phyloP scores from a whole-genome alignment of 2,888 invertebrate genomes.

The Aspidiotus rigidus region DNA sequence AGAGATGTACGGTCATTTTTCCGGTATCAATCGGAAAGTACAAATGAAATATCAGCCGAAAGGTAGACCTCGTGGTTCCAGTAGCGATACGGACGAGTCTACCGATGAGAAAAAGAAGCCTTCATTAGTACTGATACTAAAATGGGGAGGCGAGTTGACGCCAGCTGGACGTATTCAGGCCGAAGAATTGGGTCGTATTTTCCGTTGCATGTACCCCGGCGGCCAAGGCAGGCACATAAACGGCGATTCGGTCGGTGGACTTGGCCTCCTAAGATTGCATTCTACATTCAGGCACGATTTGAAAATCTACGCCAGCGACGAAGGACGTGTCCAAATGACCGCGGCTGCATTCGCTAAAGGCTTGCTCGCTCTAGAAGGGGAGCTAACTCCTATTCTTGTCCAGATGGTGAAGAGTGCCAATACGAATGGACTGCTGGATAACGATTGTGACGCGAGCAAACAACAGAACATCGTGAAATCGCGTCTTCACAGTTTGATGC shows the following conservation, averaged over 20 bases:
- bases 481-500: constrained; percentile 85
- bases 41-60: constrained; percentile 98
- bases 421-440: constrained; percentile 94
- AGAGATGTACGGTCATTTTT: constrained; percentile 99
- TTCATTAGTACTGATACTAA: constrained; percentile 88
- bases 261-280: constrained; percentile 88
- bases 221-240: constrained; percentile 74
- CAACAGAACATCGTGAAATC: constrained; percentile 94
- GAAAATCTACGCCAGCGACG: constrained; percentile 99
- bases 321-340: constrained; percentile 99
- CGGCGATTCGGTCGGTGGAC: constrained; percentile 71
- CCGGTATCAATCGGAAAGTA: constrained; percentile 98
- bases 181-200: constrained; percentile 93
- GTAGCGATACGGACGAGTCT: constrained; percentile 55
- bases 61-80: constrained; percentile 74
- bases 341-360: constrained; percentile 99
- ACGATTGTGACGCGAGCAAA: constrained; percentile 94
- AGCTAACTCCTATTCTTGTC: constrained; percentile 94
- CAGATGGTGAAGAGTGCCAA: constrained; percentile 99
- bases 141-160: constrained; percentile 99
- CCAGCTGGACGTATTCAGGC: constrained; percentile 96
- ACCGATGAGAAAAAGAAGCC: constrained; percentile 80
- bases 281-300: constrained; percentile 98
- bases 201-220: constrained; percentile 98
- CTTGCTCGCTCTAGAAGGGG: constrained; percentile 90